Base-by-base conservation (phyloP, 1,140 invertebrate species). In the Aphelinus certus region DNA sequence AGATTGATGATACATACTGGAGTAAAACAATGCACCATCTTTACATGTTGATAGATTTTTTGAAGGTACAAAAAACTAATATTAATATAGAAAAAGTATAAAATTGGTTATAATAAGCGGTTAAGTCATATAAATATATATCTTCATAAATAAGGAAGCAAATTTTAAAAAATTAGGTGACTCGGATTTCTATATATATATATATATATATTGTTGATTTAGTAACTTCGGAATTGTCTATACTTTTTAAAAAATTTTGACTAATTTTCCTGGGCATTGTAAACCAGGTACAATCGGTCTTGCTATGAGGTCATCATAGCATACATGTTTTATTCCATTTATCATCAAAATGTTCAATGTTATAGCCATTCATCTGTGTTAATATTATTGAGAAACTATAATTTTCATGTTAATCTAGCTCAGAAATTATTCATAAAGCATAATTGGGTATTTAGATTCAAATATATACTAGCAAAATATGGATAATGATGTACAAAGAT, bases 111-210 rank as follows among this genome's bases (percentile, higher is more conserved):
- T 3, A 72, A 4, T 2, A 1, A 65, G 47, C 65, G 57, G 45
- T 49, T 64, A 55, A 71, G 56, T 10, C 61, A 62, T 55, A 46
- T 45, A 53, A 53, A 60, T 45, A 67, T 9, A 56, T 67, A 3
- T 56, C 26, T 46, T 43, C 1, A 56, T 47, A 0, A 7, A 57
- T 71, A 58, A 60, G 51, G 46, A 65, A 51, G 47, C 2, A 73
- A 64, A 49, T 42, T 6, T 48, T 53, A 57, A 67, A 67, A 73
- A 73, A 73, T 61, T 7, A 67, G 71, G 64, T 55, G 64, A 73
- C 71, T 74, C 49, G 3, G 2, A n/a, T 3, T 48, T 62, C n/a
- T 53, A 48, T 26, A 26, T 26, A 26, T 26, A 26, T 71, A 57
- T 53, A 48, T 26, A 26, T 26, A 26, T 26, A 26, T 71, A 57